Percentiles rank a stretch among this genome's conserved stretches.
Conservation (phyloP, 2,888 invertebrate genomes). For the Macrosiphum euphorbiae region DNA sequence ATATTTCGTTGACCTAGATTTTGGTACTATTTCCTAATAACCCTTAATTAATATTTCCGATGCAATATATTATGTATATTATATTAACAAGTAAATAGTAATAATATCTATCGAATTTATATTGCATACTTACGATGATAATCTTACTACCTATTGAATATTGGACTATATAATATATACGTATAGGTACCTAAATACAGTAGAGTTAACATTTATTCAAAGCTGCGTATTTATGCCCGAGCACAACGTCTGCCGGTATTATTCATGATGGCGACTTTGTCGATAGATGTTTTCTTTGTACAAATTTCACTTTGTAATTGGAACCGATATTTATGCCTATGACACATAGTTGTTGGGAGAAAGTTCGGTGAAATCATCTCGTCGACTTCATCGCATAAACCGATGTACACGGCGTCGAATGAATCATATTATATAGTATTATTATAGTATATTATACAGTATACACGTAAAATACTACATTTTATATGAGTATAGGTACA, state of each 20-base stretch:
- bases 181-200: not conserved
- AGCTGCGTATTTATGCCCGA: not conserved
- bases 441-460: not conserved
- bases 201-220: not conserved
- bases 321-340: constrained; percentile 53
- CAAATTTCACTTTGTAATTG: constrained; percentile 64
- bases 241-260: not conserved
- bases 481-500: not conserved
- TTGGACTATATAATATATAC: not conserved
- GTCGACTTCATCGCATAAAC: constrained; percentile 48
- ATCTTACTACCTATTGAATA: not conserved
- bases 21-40: not conserved
- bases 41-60: not conserved
- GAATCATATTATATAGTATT: not conserved
- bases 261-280: constrained; percentile 8
- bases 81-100: not conserved
- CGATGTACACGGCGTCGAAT: not conserved
- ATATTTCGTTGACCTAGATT: constrained; percentile 25
- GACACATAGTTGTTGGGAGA: constrained; percentile 62
- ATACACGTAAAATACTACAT: not conserved
- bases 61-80: not conserved
- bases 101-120: not conserved
- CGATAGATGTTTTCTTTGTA: constrained; percentile 18
- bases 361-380: constrained; percentile 64
- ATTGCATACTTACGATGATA: not conserved